Evolutionary conservation across 2,797 vertebrate genomes (phyloP).

Genomic region (Crocidura indochinensis): DNA sequence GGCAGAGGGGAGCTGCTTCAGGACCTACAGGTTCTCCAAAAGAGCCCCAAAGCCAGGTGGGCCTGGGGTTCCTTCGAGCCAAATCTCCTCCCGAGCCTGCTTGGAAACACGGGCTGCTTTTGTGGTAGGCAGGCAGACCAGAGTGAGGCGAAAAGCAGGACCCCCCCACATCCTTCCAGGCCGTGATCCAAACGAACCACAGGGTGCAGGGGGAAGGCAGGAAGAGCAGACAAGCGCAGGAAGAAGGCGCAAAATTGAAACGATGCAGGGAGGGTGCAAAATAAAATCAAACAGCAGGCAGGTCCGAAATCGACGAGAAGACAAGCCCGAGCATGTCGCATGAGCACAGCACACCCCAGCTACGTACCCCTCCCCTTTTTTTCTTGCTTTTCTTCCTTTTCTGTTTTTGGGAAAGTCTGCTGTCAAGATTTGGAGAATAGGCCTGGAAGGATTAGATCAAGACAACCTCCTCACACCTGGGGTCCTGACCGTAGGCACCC

Average conservation of each 20-base stretch:
- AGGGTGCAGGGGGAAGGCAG: no score
- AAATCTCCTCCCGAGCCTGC: conserved; percentile 17
- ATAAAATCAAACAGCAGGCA: background rate
- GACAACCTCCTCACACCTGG: conserved; percentile 60
- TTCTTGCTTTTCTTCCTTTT: background rate
- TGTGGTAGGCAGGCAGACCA: background rate
- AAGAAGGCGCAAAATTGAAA: background rate
- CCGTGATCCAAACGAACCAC: background rate
- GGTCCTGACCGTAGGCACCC: background rate
- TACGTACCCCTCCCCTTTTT: background rate
- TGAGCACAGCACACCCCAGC: background rate
- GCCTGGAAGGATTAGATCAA: conserved; percentile 13
- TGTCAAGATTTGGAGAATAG: conserved; percentile 37
- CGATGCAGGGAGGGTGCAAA: background rate
- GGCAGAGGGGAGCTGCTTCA: background rate
- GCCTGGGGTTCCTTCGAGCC: background rate
- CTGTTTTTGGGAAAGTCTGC: background rate
- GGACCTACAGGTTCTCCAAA: background rate
- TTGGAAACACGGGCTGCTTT: background rate
- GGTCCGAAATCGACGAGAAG: background rate
- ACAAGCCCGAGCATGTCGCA: background rate
- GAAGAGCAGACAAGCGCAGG: background rate
- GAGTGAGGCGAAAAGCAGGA: background rate
- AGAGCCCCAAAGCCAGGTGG: background rate
- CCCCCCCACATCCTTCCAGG: background rate